Percentiles rank a stretch among this genome's conserved stretches.
These are phyloP conservation scores for Tangara arthus DNA, from an alignment of 2,797 vertebrate species.

Conservation along the genomic window DNA sequence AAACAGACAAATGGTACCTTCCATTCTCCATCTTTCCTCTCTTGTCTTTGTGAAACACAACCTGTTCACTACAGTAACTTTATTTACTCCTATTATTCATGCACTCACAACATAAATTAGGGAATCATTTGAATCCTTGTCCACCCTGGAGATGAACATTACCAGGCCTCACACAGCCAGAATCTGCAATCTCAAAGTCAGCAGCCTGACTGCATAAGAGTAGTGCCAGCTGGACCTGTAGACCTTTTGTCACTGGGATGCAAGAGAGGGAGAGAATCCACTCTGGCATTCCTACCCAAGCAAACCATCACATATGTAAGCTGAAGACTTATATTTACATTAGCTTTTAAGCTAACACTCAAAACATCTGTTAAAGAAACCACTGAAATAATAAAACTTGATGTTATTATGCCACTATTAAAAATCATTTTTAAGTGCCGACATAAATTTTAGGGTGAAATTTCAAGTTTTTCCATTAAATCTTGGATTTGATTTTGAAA, in stretches of 20 bases:
- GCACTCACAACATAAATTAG: not conserved
- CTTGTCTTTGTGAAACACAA: not conserved
- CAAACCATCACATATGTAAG: not conserved
- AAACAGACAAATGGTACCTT: not conserved
- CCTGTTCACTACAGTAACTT: not conserved
- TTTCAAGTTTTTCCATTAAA: not conserved
- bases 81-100: not conserved
- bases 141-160: not conserved
- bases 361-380: not conserved
- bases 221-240: not conserved
- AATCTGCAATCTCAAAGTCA: not conserved
- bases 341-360: not conserved
- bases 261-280: not conserved
- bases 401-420: not conserved
- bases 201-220: not conserved
- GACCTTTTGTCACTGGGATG: not conserved
- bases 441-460: not conserved
- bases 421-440: not conserved
- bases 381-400: not conserved
- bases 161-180: not conserved
- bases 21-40: not conserved
- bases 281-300: not conserved
- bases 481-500: not conserved
- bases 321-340: not conserved
- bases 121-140: not conserved